Base-by-base conservation (phyloP, 2,797 vertebrate genomes). In the Coranthus polyacanthus region DNA sequence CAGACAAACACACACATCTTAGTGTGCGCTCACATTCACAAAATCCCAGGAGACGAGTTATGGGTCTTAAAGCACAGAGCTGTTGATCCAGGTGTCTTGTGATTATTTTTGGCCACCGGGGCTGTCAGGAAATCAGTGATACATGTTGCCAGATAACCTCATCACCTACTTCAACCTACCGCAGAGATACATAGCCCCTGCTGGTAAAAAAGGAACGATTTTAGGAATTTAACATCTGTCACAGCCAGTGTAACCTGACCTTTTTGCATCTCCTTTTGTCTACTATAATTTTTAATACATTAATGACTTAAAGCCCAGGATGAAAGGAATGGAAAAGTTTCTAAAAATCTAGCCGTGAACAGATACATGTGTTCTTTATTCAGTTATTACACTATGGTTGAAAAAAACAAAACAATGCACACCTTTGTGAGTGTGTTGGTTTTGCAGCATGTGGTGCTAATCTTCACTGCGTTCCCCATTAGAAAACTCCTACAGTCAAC, bases 81-180 rank as follows among this genome's bases (percentile, higher is more conserved):
- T 93, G 92, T 94, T 93, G 92, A 92, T 88, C 83, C 91, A 93
- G 91, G 92, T 93, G 92, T 74, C 82, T 83, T 92, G 67, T 89
- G 89, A 93, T 93, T 93, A 92, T 93, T 93, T 89, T 87, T 67
- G 85, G 81, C 85, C 88, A 89, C 86, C 88, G 78, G 74, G 59
- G 79, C 63, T 86, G 85, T 86, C 88, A 83, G 79, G 78, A 87
- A 83, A 74, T 80, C 76, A n/a, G 80, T 92, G 89, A 92, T 87
- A 85, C 87, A 93, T 91, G 82, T 78, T 84, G 32, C 36, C 1
- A 72, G 79, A 89, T 86, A 91, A 93, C 91, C 90, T 90, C 79
- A 67, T 84, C 87, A 87, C 89, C 91, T 66, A 66, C 2, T 65
- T 26, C 75, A 87, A 88, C 79, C 75, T 42, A 63, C 76, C 72